phyloP scores from a whole-genome alignment of 2,888 invertebrate species.

The Lepidocyrtinus sp. region DNA sequence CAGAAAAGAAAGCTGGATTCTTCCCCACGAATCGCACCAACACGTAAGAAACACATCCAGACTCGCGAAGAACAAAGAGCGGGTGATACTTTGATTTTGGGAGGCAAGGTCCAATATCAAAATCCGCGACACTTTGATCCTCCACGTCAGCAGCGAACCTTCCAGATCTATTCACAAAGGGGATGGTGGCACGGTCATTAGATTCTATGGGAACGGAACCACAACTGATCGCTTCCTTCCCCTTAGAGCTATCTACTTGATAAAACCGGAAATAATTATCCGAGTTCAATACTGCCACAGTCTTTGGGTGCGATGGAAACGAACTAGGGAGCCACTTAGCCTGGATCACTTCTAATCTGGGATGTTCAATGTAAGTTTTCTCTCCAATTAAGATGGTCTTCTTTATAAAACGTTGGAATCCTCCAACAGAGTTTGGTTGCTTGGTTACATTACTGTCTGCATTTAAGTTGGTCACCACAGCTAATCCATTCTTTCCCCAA shows the following conservation, averaged over 20 bases:
- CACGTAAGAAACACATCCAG: constrained; percentile 58
- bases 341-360: constrained; percentile 57
- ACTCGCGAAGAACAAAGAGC: constrained; percentile 56
- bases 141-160: constrained; percentile 47
- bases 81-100: constrained; percentile 58
- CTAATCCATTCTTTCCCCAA: constrained; percentile 62
- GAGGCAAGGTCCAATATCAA: constrained; percentile 60
- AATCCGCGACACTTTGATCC: constrained; percentile 60
- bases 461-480: constrained; percentile 50
- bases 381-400: constrained; percentile 53
- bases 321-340: constrained; percentile 58
- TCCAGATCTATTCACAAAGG: constrained; percentile 47
- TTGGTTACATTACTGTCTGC: neutral
- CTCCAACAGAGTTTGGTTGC: neutral
- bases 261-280: constrained; percentile 55
- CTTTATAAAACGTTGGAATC: constrained; percentile 22
- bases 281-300: constrained; percentile 51
- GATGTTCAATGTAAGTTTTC: constrained; percentile 59
- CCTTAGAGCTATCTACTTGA: constrained; percentile 41
- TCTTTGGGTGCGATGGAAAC: constrained; percentile 28
- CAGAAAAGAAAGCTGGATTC: constrained; percentile 31
- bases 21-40: constrained; percentile 56
- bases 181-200: constrained; percentile 33
- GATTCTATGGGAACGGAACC: constrained; percentile 39
- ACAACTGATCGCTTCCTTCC: constrained; percentile 41